Evolutionary conservation across 2,113 vertebrate genomes (phyloP), one percentile per base, ranked within the genome.

Genomic region (Thoracochromis brauschi): DNA sequence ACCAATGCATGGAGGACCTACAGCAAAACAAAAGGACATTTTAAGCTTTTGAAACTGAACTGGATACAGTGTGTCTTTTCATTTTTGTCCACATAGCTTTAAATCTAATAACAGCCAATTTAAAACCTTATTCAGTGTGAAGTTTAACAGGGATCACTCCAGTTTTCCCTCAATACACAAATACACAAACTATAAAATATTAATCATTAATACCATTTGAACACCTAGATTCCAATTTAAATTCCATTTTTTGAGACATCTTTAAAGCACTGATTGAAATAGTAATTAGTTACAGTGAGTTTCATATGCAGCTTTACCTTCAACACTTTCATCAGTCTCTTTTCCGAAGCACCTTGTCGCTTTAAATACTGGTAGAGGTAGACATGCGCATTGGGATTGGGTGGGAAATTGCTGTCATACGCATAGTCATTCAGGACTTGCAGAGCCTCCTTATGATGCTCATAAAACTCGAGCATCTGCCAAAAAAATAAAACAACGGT

Each of bases 301-400:
- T 54, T n/a, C 26, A 24, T 3, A 1, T 0, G 5, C 12, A 53
- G 47, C 45, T 9, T 3, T 94, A 99, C 99, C 97, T 97, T 97
- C 8, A 99, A 96, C 2, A 90, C 96, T 82, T 95, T 94, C 5
- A 97, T 85, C 53, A 97, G 94, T 1, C 95, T 96, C 33, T 89
- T 96, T 71, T 89, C 58, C 0, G 98, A 83, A 63, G 96, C 92
- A 2, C 95, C 82, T 1, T 96, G 96, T 80, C 91, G 96, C 95
- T 97, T 98, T 17, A 98, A 87, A 89, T 97, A 97, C 80, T 96
- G 91, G 42, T 97, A 99, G 78, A 99, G 94, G 91, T 97, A 99
- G 55, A 98, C 85, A 0, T 98, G 97, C 13, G 98, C 98, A 2
- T 99, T 99, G 2, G 98, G 99, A 84, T 99, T 99, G 1, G 96